phyloP scores from a whole-genome alignment of 2,888 invertebrate genomes.

The Spilarctia lutea region DNA sequence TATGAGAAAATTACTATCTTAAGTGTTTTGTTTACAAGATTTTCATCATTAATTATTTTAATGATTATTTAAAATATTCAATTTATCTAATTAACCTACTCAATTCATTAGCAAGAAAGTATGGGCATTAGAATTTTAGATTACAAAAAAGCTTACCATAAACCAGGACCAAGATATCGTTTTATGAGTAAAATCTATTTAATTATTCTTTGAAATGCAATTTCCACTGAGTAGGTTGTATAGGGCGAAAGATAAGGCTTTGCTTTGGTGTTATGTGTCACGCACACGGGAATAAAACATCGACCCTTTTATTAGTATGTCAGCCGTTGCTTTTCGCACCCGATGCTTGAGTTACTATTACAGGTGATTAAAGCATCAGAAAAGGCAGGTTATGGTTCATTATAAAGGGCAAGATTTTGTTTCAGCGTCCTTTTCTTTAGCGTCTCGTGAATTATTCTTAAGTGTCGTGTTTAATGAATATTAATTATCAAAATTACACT shows the following conservation, averaged over 20 bases:
- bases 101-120: neutral
- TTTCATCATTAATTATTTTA: neutral
- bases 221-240: neutral
- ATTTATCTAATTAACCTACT: neutral
- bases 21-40: neutral
- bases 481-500: neutral
- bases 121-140: neutral
- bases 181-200: neutral
- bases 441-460: neutral
- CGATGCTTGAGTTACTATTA: neutral
- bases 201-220: neutral
- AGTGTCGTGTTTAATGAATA: neutral
- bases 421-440: neutral
- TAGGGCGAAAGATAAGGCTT: constrained; percentile 4
- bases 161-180: neutral
- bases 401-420: neutral
- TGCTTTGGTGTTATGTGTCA: constrained; percentile 3
- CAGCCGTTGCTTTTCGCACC: neutral
- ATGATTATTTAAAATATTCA: neutral
- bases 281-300: constrained; percentile 14
- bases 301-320: neutral
- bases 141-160: neutral
- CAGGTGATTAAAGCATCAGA: neutral
- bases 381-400: neutral
- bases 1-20: neutral